Percentiles rank a stretch among this genome's conserved stretches.
Conservation (phyloP, 1,140 invertebrate species). For the Caerostris extrusa region DNA sequence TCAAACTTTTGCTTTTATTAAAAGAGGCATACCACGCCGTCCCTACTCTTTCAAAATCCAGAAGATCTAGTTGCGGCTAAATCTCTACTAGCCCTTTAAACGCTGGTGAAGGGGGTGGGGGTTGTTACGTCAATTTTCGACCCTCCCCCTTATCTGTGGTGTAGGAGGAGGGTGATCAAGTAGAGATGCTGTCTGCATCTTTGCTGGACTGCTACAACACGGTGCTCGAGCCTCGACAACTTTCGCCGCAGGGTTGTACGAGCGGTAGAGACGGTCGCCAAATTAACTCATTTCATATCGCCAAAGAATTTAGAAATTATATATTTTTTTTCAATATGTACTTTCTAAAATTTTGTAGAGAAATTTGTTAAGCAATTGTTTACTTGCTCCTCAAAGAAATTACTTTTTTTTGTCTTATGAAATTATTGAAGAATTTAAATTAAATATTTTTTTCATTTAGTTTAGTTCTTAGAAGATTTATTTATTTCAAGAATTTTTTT, state of each 20-base stretch:
- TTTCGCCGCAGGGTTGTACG: constrained; percentile 63
- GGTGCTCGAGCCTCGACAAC: constrained; percentile 65
- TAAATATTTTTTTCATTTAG: too few species aligned
- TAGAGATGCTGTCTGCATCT: constrained; percentile 61
- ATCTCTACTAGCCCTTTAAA: constrained; percentile 69
- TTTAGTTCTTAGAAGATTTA: too few species aligned
- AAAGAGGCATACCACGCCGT: constrained; percentile 68
- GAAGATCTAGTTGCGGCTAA: constrained; percentile 74
- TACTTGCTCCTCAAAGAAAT: too few species aligned
- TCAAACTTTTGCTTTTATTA: constrained; percentile 75
- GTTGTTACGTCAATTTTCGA: constrained; percentile 63
- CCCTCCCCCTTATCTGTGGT: not conserved
- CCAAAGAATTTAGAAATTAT: not conserved
- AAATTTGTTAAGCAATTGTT: too few species aligned
- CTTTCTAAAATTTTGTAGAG: too few species aligned
- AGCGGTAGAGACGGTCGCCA: constrained; percentile 18
- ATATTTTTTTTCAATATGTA: not conserved
- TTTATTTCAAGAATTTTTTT: too few species aligned
- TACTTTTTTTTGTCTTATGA: too few species aligned
- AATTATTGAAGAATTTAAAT: too few species aligned
- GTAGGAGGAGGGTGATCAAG: constrained; percentile 62
- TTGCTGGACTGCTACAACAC: constrained; percentile 70
- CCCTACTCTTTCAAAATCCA: constrained; percentile 64
- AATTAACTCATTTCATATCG: not conserved
- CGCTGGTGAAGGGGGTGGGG: not conserved